A percentile compares a stretch with the other conserved stretches of the same genome.
Conservation (phyloP, 2,113 vertebrate species). For the Lasiurus cinereus region DNA sequence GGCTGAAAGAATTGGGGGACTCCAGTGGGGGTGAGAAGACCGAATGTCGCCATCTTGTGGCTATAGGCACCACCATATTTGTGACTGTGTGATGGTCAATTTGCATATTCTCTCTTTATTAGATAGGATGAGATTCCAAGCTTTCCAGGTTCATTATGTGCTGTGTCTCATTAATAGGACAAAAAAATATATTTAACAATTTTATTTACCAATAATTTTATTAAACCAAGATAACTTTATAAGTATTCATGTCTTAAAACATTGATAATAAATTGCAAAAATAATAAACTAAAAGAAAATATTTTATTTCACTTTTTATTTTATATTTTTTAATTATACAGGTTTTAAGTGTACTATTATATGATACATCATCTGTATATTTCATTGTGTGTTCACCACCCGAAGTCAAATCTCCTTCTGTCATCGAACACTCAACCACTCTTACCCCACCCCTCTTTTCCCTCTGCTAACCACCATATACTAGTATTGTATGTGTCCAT, state of each 20-base stretch:
- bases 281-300: neutral
- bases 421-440: neutral
- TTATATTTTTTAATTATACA: neutral
- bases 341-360: neutral
- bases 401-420: neutral
- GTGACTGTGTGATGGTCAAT: too few species aligned
- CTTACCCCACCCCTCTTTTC: neutral
- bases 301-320: neutral
- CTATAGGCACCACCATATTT: too few species aligned
- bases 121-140: neutral
- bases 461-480: neutral
- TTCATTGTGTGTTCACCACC: neutral
- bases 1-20: too few species aligned
- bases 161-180: neutral
- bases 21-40: too few species aligned
- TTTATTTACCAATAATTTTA: neutral
- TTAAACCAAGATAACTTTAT: neutral
- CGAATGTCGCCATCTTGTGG: too few species aligned
- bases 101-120: too few species aligned
- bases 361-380: neutral
- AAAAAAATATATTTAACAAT: neutral
- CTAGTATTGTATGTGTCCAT: neutral
- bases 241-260: neutral
- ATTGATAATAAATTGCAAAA: neutral
- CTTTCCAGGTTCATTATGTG: neutral